Percentiles rank a stretch among this genome's conserved stretches.
Conservation (phyloP, 2,888 invertebrate species). For the Melitaea athalia region DNA sequence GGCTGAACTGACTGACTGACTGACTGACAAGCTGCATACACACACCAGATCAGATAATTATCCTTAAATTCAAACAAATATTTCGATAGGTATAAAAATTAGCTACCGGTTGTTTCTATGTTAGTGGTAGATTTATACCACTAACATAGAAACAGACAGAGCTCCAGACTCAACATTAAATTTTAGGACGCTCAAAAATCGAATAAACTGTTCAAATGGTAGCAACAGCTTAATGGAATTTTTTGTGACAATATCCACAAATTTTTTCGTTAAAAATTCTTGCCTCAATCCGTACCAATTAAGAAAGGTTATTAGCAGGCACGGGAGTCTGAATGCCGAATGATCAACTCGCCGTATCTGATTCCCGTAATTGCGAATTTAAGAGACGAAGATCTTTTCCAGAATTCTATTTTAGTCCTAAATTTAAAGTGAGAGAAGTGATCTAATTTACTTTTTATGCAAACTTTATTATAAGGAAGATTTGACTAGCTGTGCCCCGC, state of each 20-base stretch:
- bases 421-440: not conserved
- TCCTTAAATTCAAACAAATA: no score
- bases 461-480: not conserved
- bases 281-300: not conserved
- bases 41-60: no score
- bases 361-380: conserved; percentile 16
- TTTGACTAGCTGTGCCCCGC: no score
- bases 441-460: not conserved
- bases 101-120: no score
- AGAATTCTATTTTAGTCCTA: not conserved
- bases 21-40: no score
- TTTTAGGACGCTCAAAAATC: no score
- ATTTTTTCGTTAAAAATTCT: not conserved
- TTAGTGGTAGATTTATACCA: no score
- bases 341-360: conserved; percentile 17
- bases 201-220: no score
- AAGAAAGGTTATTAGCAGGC: conserved; percentile 4
- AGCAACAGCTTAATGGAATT: not conserved
- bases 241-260: not conserved
- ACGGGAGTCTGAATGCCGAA: conserved; percentile 11
- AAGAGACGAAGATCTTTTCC: not conserved
- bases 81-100: no score
- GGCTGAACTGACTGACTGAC: no score
- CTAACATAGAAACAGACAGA: no score
- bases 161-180: no score